phyloP scores from a whole-genome alignment of 2,888 invertebrate genomes.

The Chymomyza amoena region DNA sequence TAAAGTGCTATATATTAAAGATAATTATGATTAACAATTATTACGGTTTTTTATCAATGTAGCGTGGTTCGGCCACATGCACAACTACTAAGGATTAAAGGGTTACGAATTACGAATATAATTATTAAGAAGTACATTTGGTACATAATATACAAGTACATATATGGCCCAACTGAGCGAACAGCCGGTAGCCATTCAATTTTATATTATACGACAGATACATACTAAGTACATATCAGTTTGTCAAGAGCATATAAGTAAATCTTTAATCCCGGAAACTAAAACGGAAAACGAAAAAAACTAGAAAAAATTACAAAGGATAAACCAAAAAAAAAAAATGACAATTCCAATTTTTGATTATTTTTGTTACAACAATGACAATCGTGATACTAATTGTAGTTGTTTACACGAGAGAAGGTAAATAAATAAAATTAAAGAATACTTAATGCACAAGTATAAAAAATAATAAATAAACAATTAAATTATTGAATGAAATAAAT shows the following conservation, averaged over 20 bases:
- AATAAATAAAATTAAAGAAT: constrained; percentile 27
- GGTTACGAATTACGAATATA: not conserved
- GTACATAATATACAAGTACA: not conserved
- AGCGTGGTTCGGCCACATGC: constrained; percentile 59
- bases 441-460: constrained; percentile 71
- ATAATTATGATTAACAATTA: constrained; percentile 58
- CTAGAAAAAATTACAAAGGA: constrained; percentile 45
- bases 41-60: constrained; percentile 60
- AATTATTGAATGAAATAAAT: constrained; percentile 44
- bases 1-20: constrained; percentile 5
- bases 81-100: constrained; percentile 40
- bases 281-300: constrained; percentile 50
- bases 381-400: constrained; percentile 79
- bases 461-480: constrained; percentile 45
- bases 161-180: not conserved
- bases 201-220: constrained; percentile 48
- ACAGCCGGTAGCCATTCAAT: constrained; percentile 40
- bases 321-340: constrained; percentile 1
- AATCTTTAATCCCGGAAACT: constrained; percentile 13
- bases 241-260: constrained; percentile 32
- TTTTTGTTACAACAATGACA: constrained; percentile 74
- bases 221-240: constrained; percentile 69
- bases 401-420: constrained; percentile 70
- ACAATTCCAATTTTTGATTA: constrained; percentile 9
- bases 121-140: not conserved